Conservation (phyloP, 2,888 invertebrate genomes). For the Agrotis segetum region DNA sequence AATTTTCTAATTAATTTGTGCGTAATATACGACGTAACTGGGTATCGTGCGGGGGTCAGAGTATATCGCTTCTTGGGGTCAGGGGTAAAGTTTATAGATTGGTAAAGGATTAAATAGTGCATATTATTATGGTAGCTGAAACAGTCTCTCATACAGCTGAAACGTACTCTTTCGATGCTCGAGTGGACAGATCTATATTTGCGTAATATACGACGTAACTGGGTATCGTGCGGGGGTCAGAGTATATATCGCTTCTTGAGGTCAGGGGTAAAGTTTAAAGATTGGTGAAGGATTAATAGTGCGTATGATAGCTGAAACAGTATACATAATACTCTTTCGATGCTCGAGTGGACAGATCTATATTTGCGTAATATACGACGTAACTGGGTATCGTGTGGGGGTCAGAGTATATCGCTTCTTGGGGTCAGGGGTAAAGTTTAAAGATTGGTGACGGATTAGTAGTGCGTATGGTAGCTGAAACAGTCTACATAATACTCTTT, state of each 20-base stretch:
- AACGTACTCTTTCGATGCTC: too few relatives aligned
- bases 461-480: not conserved
- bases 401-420: conserved; percentile 19
- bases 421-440: conserved; percentile 6
- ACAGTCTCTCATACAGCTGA: too few relatives aligned
- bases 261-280: conserved; percentile 6
- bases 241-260: conserved; percentile 3
- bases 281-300: not conserved
- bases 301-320: not conserved
- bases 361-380: conserved; percentile 16
- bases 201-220: conserved; percentile 16
- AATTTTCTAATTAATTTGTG: conserved; percentile 43
- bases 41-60: conserved; percentile 16
- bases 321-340: too few relatives aligned
- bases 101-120: not conserved
- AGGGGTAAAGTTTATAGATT: not conserved
- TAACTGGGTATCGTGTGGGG: not conserved
- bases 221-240: conserved; percentile 16
- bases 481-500: too few relatives aligned
- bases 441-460: not conserved
- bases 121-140: not conserved
- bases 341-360: too few relatives aligned
- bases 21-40: conserved; percentile 19
- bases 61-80: conserved; percentile 12
- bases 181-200: not conserved